Percentiles rank a stretch among this genome's conserved stretches.
Conservation (phyloP, 53 echinoderm and acorn worm species). For the Holothuria leucospilota region DNA sequence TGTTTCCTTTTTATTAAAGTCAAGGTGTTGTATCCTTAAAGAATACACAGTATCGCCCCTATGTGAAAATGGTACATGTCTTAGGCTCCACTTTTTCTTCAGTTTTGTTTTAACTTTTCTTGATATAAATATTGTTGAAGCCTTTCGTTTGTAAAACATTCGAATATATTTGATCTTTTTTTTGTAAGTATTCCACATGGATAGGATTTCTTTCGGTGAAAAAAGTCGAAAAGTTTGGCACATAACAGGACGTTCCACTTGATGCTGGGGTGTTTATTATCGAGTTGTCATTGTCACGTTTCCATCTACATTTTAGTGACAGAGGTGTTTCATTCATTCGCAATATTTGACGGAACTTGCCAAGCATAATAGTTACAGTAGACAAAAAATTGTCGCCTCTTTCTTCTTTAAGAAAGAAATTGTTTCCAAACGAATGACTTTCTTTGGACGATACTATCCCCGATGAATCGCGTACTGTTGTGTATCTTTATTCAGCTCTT, state of each 20-base stretch:
- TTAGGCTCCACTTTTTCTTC: too few species aligned
- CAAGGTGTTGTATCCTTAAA: constrained; percentile 22
- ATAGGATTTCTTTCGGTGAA: too few species aligned
- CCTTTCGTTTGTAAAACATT: too few species aligned
- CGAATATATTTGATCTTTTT: too few species aligned
- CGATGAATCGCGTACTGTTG: background rate
- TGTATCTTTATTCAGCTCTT: background rate
- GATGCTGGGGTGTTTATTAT: background rate
- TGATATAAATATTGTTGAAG: too few species aligned
- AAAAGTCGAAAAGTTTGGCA: too few species aligned
- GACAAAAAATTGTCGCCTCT: constrained; percentile 14
- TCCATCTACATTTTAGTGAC: background rate
- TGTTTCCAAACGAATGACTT: constrained; percentile 30
- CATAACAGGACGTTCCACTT: background rate
- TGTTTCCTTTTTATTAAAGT: constrained; percentile 1
- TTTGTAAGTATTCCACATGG: too few species aligned
- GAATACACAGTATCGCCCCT: background rate
- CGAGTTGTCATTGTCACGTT: background rate
- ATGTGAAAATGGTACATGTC: too few species aligned
- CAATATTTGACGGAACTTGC: constrained; percentile 35
- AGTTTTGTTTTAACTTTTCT: too few species aligned
- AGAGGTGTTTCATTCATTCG: background rate
- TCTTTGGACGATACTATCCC: background rate
- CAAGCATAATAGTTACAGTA: constrained; percentile 9
- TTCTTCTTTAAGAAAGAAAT: background rate